These are phyloP conservation scores for Serrognathus titanus DNA, from an alignment of 2,888 invertebrate species.

Conservation along the genomic window DNA sequence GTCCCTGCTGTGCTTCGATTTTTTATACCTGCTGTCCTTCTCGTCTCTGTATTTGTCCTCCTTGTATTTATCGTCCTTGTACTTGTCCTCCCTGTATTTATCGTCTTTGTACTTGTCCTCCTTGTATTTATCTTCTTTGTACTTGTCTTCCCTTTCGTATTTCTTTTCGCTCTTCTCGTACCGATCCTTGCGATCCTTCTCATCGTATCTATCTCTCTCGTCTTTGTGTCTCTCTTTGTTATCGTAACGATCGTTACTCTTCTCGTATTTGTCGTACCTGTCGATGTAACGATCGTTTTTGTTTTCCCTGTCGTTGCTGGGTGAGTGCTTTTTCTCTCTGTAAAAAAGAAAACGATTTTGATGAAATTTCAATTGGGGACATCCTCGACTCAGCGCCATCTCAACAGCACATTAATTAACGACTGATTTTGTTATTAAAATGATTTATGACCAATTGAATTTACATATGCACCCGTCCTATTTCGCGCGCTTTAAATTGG, in stretches of 20 bases:
- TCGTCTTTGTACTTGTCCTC: constrained; percentile 37
- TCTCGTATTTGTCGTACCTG: constrained; percentile 45
- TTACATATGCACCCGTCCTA: not conserved
- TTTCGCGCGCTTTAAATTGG: no score
- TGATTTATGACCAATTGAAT: not conserved
- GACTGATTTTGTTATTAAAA: not conserved
- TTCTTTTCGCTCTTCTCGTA: constrained; percentile 35
- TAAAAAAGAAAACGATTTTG: constrained; percentile 21
- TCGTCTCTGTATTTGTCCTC: constrained; percentile 25
- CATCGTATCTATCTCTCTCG: constrained; percentile 36
- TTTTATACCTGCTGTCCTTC: constrained; percentile 33
- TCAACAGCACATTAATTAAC: no score
- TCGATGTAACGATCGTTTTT: constrained; percentile 46
- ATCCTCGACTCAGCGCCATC: no score
- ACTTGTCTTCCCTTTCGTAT: constrained; percentile 36
- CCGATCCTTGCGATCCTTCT: constrained; percentile 35
- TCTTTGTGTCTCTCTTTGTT: constrained; percentile 38
- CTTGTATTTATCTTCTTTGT: constrained; percentile 39
- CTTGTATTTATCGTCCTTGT: constrained; percentile 35
- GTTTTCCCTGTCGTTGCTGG: constrained; percentile 44
- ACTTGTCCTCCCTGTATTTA: constrained; percentile 31
- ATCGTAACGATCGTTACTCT: constrained; percentile 35
- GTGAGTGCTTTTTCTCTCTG: constrained; percentile 49
- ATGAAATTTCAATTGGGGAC: not conserved
- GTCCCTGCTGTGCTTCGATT: constrained; percentile 33